Conservation (phyloP, 1,140 invertebrate genomes). For the Drosophila tsacasi region DNA sequence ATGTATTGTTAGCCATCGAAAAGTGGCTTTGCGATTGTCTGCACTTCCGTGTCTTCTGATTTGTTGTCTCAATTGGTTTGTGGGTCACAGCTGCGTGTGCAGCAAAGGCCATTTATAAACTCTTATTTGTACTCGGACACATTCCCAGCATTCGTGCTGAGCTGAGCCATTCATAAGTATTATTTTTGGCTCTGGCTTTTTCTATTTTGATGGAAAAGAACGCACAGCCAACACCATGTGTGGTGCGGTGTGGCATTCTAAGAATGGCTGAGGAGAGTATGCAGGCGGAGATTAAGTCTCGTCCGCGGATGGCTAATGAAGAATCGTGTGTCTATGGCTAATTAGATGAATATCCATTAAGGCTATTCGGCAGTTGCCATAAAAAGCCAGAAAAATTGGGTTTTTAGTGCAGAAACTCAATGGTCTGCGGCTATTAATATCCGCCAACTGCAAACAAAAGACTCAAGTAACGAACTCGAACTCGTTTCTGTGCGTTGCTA, state of each 20-base stretch:
- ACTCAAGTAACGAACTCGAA: constrained; percentile 67
- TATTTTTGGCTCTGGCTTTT: constrained; percentile 31
- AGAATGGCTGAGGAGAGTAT: constrained; percentile 27
- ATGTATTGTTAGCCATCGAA: constrained; percentile 4
- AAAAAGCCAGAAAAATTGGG: constrained; percentile 60
- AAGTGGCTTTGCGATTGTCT: constrained; percentile 34
- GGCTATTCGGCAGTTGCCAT: constrained; percentile 52
- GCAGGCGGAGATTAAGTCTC: constrained; percentile 46
- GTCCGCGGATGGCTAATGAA: constrained; percentile 47
- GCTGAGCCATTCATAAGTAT: constrained; percentile 22
- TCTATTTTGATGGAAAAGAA: constrained; percentile 50
- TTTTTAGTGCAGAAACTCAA: constrained; percentile 78
- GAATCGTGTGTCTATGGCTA: constrained; percentile 62
- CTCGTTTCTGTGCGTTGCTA: constrained; percentile 49
- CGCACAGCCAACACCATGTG: constrained; percentile 49
- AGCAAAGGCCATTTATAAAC: constrained; percentile 35
- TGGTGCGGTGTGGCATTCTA: constrained; percentile 2
- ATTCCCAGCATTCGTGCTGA: constrained; percentile 42
- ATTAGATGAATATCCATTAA: constrained; percentile 72
- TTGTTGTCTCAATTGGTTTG: constrained; percentile 34
- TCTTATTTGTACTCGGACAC: constrained; percentile 17
- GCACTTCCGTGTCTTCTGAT: constrained; percentile 21
- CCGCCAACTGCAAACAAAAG: constrained; percentile 69
- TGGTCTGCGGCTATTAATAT: constrained; percentile 75
- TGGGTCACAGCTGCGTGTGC: constrained; percentile 59